Evolutionary conservation across 23 tunicate genomes (phyloP).

Genomic region (Ascidia mentula): DNA sequence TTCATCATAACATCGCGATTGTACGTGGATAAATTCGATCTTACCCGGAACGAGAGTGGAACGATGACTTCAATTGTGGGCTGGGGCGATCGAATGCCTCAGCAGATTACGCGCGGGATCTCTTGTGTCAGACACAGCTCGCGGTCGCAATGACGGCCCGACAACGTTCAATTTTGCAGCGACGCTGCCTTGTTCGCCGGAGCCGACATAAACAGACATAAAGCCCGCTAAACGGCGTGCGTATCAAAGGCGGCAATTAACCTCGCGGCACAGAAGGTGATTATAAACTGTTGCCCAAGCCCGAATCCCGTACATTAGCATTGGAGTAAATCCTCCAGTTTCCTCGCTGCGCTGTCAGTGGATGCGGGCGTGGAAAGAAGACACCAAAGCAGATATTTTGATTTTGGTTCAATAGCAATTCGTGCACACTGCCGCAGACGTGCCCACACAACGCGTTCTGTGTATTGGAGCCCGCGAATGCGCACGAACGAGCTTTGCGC

Average conservation of each 20-base stretch:
- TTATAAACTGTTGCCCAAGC: not conserved
- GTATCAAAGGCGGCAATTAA: constrained; percentile 32
- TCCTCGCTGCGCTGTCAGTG: not conserved
- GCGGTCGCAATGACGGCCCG: constrained; percentile 6
- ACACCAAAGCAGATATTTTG: not conserved
- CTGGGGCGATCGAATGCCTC: not conserved
- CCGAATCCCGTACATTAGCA: not conserved
- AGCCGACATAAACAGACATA: constrained; percentile 1
- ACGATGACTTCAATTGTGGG: not conserved
- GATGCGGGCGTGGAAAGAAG: not conserved
- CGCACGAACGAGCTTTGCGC: no score
- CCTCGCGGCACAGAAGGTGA: not conserved
- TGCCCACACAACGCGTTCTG: constrained; percentile 8
- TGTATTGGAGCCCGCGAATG: no score
- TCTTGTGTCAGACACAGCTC: constrained; percentile 7
- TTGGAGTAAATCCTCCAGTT: not conserved
- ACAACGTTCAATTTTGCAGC: not conserved
- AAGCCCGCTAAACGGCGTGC: constrained; percentile 22
- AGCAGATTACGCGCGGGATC: constrained; percentile 1
- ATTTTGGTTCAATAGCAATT: not conserved
- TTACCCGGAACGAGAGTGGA: not conserved
- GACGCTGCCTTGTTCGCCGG: not conserved
- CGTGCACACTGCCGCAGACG: not conserved
- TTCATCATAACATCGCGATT: no score
- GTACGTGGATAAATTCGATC: no score